Conservation (phyloP, 1,140 invertebrate species). For the Cherax quadricarinatus region DNA sequence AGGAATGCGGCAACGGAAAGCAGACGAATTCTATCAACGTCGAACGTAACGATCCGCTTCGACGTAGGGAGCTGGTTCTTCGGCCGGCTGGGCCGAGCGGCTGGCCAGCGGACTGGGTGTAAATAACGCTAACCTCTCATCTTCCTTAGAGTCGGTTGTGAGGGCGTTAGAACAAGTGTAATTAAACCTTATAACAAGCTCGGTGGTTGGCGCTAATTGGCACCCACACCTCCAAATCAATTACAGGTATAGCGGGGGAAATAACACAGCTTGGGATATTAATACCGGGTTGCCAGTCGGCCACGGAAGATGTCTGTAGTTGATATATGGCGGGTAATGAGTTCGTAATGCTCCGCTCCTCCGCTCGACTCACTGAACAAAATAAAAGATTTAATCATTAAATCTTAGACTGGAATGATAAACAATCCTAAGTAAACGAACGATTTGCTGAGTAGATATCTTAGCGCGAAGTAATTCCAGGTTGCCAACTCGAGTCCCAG, state of each 20-base stretch:
- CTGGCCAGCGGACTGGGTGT: background rate
- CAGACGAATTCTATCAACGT: background rate
- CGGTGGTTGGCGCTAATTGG: constrained; percentile 50
- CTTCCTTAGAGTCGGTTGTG: constrained; percentile 17
- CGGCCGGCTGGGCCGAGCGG: background rate
- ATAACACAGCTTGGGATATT: constrained; percentile 22
- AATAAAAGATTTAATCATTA: background rate
- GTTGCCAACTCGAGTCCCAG: background rate
- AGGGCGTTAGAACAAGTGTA: constrained; percentile 56
- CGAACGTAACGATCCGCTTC: background rate
- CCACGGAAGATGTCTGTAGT: constrained; percentile 15
- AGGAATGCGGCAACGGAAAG: background rate
- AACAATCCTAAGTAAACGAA: background rate
- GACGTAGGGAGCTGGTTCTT: background rate
- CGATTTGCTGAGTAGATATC: background rate
- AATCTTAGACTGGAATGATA: background rate
- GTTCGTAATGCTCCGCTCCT: constrained; percentile 1
- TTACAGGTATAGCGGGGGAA: constrained; percentile 47
- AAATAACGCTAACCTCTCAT: constrained; percentile 37
- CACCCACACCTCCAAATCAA: constrained; percentile 59
- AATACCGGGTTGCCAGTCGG: constrained; percentile 44
- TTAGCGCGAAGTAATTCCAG: background rate
- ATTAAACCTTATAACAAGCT: constrained; percentile 60
- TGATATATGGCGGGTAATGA: constrained; percentile 47
- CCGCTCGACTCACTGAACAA: background rate